Conservation (phyloP, 2,113 vertebrate species). For the Xiphophorus hellerii region DNA sequence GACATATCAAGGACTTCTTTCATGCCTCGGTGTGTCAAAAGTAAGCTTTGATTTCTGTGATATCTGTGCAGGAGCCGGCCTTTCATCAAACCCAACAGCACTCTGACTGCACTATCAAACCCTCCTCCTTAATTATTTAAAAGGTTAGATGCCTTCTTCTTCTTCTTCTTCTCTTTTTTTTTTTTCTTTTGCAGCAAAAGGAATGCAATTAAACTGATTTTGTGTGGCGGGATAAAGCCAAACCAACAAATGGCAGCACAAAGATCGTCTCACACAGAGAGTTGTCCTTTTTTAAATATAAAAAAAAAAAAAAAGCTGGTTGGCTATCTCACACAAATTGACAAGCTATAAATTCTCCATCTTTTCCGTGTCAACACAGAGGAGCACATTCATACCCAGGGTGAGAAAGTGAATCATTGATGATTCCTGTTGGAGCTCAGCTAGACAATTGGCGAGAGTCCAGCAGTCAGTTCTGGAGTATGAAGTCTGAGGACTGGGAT, state of each 20-base stretch:
- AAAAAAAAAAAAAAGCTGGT: not conserved
- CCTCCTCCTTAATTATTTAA: conserved; percentile 50
- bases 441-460: conserved; percentile 49
- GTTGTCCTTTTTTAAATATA: not conserved
- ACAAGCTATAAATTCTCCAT: not conserved
- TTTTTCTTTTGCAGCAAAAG: not conserved
- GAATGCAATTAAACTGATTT: conserved; percentile 10
- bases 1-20: conserved; percentile 49
- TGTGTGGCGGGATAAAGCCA: conserved; percentile 5
- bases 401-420: conserved; percentile 57
- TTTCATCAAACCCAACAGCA: conserved; percentile 42
- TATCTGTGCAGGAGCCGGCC: conserved; percentile 33
- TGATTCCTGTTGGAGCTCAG: conserved; percentile 36
- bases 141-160: conserved; percentile 15
- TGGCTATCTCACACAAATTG: conserved; percentile 1
- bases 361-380: not conserved
- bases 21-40: conserved; percentile 36
- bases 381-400: conserved; percentile 10
- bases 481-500: conserved; percentile 29
- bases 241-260: not conserved
- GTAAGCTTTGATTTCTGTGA: conserved; percentile 52
- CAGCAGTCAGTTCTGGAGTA: conserved; percentile 56
- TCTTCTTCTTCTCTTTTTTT: not conserved
- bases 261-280: not conserved
- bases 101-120: conserved; percentile 41